Conservation (phyloP, 2,888 invertebrate genomes). For the Microdon myrmicae region DNA sequence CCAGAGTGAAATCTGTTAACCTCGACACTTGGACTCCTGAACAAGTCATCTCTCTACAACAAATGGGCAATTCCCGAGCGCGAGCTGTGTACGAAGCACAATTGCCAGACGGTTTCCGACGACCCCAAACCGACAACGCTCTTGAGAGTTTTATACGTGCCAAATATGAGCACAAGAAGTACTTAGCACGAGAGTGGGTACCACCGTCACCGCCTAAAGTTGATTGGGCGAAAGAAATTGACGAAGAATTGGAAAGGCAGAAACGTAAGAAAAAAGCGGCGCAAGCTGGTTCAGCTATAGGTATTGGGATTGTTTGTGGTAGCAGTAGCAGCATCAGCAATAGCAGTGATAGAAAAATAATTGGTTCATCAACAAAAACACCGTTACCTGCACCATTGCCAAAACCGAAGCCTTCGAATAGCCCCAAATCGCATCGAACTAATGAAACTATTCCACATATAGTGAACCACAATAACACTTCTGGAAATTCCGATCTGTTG, state of each 20-base stretch:
- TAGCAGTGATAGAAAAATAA: constrained; percentile 44
- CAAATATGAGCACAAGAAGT: constrained; percentile 99
- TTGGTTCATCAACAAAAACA: constrained; percentile 37
- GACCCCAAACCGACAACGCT: constrained; percentile 93
- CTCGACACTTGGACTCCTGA: constrained; percentile 98
- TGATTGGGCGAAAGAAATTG: constrained; percentile 88
- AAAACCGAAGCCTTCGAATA: constrained; percentile 68
- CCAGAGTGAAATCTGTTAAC: constrained; percentile 98
- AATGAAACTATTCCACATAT: constrained; percentile 54
- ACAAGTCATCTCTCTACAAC: constrained; percentile 92
- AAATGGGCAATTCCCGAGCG: constrained; percentile 98
- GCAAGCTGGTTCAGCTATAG: constrained; percentile 62
- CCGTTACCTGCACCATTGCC: constrained; percentile 64
- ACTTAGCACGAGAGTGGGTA: constrained; percentile 98
- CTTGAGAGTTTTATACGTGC: constrained; percentile 96
- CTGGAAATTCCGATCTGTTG: constrained; percentile 61
- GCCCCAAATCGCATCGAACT: constrained; percentile 68
- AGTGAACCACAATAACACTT: constrained; percentile 46
- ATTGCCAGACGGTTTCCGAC: constrained; percentile 91
- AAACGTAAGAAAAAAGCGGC: constrained; percentile 84
- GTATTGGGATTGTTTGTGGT: constrained; percentile 54
- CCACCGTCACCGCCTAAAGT: constrained; percentile 86
- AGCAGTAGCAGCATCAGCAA: constrained; percentile 14
- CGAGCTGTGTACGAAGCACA: constrained; percentile 98
- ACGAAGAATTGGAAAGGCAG: constrained; percentile 84